A percentile compares a stretch with the other conserved stretches of the same genome.
These are phyloP conservation scores for Atractosteus spatula DNA, from an alignment of 2,113 vertebrate species.

Conservation along the genomic window DNA sequence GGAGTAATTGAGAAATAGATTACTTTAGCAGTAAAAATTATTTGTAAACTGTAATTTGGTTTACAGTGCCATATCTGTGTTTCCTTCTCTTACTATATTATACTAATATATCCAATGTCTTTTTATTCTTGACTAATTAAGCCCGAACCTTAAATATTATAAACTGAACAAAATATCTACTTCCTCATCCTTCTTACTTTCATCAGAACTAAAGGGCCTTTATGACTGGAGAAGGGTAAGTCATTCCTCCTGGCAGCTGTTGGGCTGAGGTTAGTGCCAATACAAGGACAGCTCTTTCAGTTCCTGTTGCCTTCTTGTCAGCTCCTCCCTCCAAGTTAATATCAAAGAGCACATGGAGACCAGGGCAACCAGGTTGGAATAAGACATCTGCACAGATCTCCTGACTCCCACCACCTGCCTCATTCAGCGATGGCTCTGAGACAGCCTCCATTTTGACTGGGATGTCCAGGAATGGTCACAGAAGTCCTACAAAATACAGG, in stretches of 20 bases:
- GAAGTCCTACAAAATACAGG: too few species aligned
- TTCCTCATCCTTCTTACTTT: background rate
- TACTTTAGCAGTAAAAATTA: too few species aligned
- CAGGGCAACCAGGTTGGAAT: background rate
- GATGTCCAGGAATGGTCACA: too few species aligned
- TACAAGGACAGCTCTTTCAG: background rate
- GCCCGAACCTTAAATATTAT: background rate
- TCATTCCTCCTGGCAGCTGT: background rate
- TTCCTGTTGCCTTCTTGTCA: background rate
- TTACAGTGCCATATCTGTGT: too few species aligned
- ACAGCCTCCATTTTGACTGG: too few species aligned
- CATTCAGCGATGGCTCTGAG: too few species aligned
- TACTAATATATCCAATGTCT: too few species aligned
- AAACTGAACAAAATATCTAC: background rate
- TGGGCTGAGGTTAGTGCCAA: background rate
- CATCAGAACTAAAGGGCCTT: slow-evolving; percentile 3
- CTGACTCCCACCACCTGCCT: too few species aligned
- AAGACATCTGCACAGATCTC: too few species aligned
- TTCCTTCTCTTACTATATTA: too few species aligned
- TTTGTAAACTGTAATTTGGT: too few species aligned
- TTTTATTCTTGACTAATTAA: background rate
- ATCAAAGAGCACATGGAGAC: background rate
- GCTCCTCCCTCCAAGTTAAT: background rate
- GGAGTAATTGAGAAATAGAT: too few species aligned
- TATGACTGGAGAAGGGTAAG: background rate